Evolutionary conservation across 35 echinoderm and acorn worm species (phyloP).

Genomic region (Apostichopus japonicus): DNA sequence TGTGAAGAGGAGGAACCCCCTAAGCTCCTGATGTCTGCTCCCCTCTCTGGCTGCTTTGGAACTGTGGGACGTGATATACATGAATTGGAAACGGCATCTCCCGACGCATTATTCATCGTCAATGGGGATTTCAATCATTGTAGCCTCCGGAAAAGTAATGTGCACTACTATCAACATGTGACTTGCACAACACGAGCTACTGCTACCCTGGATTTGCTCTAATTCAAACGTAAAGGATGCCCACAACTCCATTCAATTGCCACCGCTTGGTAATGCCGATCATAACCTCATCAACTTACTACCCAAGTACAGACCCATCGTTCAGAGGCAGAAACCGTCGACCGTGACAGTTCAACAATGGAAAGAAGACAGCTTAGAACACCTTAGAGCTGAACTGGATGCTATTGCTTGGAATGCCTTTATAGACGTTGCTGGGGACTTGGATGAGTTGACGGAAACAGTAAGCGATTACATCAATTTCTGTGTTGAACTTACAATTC

Average conservation of each 20-base stretch:
- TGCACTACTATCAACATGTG: no score
- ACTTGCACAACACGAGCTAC: not conserved
- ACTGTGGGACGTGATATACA: no score
- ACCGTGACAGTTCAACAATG: conserved; percentile 23
- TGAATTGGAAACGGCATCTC: no score
- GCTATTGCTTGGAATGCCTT: conserved; percentile 34
- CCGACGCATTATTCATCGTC: no score
- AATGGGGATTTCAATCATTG: no score
- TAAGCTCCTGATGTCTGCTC: no score
- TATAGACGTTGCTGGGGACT: not conserved
- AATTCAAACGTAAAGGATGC: conserved; percentile 17
- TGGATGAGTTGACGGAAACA: conserved; percentile 46
- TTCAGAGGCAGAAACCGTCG: not conserved
- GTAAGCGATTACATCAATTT: conserved; percentile 31
- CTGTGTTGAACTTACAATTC: conserved; percentile 18
- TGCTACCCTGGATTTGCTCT: conserved; percentile 26
- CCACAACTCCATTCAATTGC: conserved; percentile 21
- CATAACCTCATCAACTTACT: conserved; percentile 50
- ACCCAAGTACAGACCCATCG: conserved; percentile 39
- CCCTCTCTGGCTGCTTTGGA: no score
- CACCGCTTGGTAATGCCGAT: conserved; percentile 28
- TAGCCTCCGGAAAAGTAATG: no score
- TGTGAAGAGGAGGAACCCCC: no score
- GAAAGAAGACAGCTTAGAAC: not conserved
- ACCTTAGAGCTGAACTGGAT: conserved; percentile 11